Evolutionary conservation across 1,140 invertebrate genomes (phyloP), one percentile per base, ranked within the genome.

Genomic region (Aphidius gifuensis): DNA sequence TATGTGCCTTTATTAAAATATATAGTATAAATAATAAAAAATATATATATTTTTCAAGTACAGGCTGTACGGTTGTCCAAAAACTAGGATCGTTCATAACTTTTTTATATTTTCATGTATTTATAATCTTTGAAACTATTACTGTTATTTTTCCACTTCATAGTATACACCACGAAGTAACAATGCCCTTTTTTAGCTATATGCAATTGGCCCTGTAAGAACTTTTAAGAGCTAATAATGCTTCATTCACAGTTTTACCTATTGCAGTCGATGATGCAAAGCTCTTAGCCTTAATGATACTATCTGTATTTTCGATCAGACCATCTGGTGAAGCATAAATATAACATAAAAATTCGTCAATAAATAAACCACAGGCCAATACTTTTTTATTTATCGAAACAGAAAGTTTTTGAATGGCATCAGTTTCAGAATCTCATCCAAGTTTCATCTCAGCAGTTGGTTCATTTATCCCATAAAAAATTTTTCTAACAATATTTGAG

Each of bases 1-100:
- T n/a, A n/a, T n/a, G n/a, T n/a, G n/a, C n/a, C n/a, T n/a, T n/a
- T n/a, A n/a, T n/a, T n/a, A n/a, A n/a, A n/a, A n/a, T n/a, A n/a
- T n/a, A n/a, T n/a, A n/a, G n/a, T n/a, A n/a, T n/a, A n/a, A n/a
- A n/a, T n/a, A n/a, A n/a, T n/a, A n/a, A n/a, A n/a, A n/a, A n/a
- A n/a, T n/a, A n/a, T n/a, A n/a, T n/a, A 65, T 77, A 78, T n/a
- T n/a, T 32, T 6, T 9, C 59, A n/a, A 78, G 60, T 32, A 66
- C 48, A 39, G 50, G 43, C 49, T 64, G 44, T 64, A 68, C 32
- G 1, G 42, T 51, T 46, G 53, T 9, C 66, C 61, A 66, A 54
- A 69, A 67, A n/a, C 58, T n/a, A 45, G 66, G 59, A 55, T 66
- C 62, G 57, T 56, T 56, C 11, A 44, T 11, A 38, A 65, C 53